Conservation (phyloP, 2,797 vertebrate genomes). For the Taeniopygia guttata region DNA sequence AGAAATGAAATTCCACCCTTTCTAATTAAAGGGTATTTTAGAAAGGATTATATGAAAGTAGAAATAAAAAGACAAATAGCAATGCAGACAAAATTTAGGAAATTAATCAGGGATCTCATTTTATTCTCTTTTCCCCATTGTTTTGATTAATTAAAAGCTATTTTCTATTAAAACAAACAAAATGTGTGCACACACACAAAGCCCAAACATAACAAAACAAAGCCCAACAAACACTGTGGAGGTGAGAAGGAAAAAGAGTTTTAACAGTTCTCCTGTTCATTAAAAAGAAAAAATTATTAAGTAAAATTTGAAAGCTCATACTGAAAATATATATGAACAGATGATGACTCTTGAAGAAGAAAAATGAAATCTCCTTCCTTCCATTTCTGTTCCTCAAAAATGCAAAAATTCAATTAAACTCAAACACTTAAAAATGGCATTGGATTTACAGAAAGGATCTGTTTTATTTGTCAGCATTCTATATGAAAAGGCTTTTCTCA, state of each 20-base stretch:
- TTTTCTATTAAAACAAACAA: neutral
- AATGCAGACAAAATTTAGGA: neutral
- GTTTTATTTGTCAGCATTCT: neutral
- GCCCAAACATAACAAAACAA: neutral
- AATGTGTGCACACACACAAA: rapidly evolving
- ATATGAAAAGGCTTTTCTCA: neutral
- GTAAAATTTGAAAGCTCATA: neutral
- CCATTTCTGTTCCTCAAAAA: neutral
- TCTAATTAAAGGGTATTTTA: neutral
- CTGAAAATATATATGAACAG: neutral
- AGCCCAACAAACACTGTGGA: neutral
- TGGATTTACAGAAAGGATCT: neutral
- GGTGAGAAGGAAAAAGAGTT: neutral
- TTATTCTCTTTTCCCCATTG: neutral
- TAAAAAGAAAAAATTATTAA: neutral
- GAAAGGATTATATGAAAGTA: neutral
- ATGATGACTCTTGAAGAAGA: neutral
- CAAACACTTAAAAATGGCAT: neutral
- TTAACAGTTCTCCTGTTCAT: neutral
- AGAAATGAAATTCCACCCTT: neutral
- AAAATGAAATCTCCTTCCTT: neutral
- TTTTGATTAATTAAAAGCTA: neutral
- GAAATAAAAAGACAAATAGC: neutral
- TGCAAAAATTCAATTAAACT: neutral
- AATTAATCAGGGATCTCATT: neutral